phyloP scores from a whole-genome alignment of 2,888 invertebrate genomes.

The Aporophyla nigra region DNA sequence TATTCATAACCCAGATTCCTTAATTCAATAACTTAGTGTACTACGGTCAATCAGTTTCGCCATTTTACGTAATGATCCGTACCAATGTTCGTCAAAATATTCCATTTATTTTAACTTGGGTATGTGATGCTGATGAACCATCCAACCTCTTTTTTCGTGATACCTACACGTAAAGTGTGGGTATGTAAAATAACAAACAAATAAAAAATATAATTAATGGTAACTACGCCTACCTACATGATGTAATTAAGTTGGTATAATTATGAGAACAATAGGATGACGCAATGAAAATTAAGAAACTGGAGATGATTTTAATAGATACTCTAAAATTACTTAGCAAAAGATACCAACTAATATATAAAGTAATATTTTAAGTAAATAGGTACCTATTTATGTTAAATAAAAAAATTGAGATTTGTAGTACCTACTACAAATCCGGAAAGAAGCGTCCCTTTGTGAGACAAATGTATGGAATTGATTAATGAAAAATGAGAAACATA shows the following conservation, averaged over 20 bases:
- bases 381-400: background rate
- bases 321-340: constrained; percentile 15
- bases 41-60: constrained; percentile 30
- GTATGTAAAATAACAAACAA: constrained; percentile 19
- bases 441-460: too few species aligned
- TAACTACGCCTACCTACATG: constrained; percentile 19
- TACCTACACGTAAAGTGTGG: constrained; percentile 5
- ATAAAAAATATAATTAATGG: constrained; percentile 26
- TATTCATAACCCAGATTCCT: constrained; percentile 60
- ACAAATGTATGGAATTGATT: too few species aligned
- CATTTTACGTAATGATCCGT: constrained; percentile 36
- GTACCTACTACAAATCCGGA: too few species aligned
- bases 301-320: constrained; percentile 11
- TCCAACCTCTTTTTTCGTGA: background rate
- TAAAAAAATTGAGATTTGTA: too few species aligned
- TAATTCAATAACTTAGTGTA: constrained; percentile 54
- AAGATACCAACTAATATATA: constrained; percentile 5
- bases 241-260: constrained; percentile 34
- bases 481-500: too few species aligned
- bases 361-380: background rate
- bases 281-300: constrained; percentile 22
- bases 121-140: background rate
- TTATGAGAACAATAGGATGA: constrained; percentile 47
- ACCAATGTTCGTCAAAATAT: constrained; percentile 28
- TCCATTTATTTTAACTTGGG: constrained; percentile 3